phyloP scores from a whole-genome alignment of 2,888 invertebrate genomes.

The Penaeus monodon region DNA sequence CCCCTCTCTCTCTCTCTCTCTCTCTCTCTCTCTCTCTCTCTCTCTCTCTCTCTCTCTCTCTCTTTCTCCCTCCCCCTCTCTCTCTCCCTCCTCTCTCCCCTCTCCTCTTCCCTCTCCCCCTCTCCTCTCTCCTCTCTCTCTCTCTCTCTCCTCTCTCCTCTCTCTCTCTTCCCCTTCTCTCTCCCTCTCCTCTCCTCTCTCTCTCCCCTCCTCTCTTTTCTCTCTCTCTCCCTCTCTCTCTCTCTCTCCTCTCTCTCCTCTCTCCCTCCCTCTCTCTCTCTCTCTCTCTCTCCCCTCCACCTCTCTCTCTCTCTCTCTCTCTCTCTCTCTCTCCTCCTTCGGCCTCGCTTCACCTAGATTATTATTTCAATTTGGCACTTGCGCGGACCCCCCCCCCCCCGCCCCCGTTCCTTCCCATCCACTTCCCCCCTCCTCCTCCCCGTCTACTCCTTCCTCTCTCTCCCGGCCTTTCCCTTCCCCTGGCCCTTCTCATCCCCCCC shows the following conservation, averaged over 20 bases:
- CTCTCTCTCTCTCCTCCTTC: conserved; percentile 11
- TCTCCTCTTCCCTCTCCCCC: too few species aligned
- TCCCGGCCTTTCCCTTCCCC: neutral
- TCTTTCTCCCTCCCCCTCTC: too few species aligned
- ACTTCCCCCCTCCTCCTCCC: neutral
- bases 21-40: too few species aligned
- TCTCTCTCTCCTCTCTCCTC: rapidly evolving
- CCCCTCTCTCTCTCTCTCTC: too few species aligned
- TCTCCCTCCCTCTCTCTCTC: neutral
- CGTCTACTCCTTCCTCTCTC: neutral
- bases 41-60: too few species aligned
- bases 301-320: neutral
- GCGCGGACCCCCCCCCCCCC: neutral
- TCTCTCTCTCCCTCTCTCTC: neutral
- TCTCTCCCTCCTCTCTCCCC: too few species aligned
- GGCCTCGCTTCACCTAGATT: neutral
- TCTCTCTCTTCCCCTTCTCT: too few species aligned
- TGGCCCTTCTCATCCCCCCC: neutral
- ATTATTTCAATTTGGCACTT: neutral
- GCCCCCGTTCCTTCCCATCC: neutral
- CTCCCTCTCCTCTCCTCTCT: neutral
- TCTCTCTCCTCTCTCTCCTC: neutral
- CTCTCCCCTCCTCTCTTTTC: neutral
- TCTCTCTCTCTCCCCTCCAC: too few species aligned
- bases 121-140: too few species aligned